Evolutionary conservation across 2,113 vertebrate species (phyloP).

Genomic region (Scomber scombrus): DNA sequence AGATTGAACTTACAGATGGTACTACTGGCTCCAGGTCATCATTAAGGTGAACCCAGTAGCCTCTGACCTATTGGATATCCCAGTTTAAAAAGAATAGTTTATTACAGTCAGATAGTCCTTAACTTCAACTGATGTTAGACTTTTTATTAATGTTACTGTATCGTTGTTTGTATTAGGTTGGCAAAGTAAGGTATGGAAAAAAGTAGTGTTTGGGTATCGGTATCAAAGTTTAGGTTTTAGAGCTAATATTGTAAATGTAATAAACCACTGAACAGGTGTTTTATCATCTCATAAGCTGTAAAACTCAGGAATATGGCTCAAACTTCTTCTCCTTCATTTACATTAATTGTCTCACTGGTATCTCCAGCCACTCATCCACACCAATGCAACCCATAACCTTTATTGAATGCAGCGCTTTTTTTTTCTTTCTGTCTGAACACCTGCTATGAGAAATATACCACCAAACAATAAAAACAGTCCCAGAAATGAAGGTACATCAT

Average conservation of each 20-base stretch:
- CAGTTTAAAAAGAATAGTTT: too few relatives aligned
- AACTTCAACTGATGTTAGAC: too few relatives aligned
- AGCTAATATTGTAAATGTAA: not conserved
- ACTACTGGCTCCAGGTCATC: too few relatives aligned
- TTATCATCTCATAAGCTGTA: not conserved
- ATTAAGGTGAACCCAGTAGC: not conserved
- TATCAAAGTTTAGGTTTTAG: not conserved
- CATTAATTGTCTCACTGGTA: not conserved
- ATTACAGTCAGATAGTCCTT: too few relatives aligned
- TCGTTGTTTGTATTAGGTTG: too few relatives aligned
- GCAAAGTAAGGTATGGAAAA: not conserved
- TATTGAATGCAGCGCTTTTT: conserved; percentile 28
- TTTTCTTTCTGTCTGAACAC: conserved; percentile 31
- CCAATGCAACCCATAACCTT: not conserved
- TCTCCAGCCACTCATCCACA: not conserved
- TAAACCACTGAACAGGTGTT: not conserved
- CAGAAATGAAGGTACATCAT: not conserved
- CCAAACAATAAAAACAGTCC: conserved; percentile 14
- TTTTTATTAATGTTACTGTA: too few relatives aligned
- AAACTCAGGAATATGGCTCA: not conserved
- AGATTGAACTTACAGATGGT: too few relatives aligned
- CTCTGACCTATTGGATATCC: not conserved
- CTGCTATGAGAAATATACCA: conserved; percentile 14
- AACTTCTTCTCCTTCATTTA: not conserved
- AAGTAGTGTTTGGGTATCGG: not conserved